Evolutionary conservation across 2,888 invertebrate genomes (phyloP), one percentile per base, ranked within the genome.

Genomic region (Mactromeris polynyma): DNA sequence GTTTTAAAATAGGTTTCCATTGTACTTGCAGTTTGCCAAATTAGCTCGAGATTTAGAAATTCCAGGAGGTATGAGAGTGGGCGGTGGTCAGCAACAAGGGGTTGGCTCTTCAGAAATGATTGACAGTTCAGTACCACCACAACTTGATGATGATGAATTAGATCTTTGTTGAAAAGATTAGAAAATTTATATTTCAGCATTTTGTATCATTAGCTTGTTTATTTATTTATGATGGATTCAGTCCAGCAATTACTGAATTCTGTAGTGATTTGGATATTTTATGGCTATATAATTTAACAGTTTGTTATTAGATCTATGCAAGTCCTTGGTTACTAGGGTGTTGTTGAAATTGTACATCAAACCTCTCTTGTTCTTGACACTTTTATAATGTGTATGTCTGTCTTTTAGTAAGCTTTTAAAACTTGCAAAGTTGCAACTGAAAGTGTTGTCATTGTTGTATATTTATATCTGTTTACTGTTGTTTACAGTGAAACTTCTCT

Each of bases 11-110:
- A n/a, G n/a, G 42, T 80, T 2, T 4, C 54, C 21, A 2, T 31
- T 51, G 9, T 69, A 17, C 2, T 92, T 92, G 14, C 93, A 96
- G 96, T 96, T 96, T 94, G 95, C 96, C 7, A 96, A 95, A 86
- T 82, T 96, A 80, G 96, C 96, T 2, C 93, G 95, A 84, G 95
- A 95, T 84, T 88, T 96, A 85, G 93, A 92, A 38, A 95, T 96
- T 38, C 96, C 96, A 4, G 95, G 93, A 26, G 94, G 94, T 31
- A 90, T 91, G 38, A 83, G 89, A 17, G 79, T 77, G 33, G 73
- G 80, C n/a, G 86, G 86, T 46, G 82, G 80, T 40, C 64, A 36
- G 26, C n/a, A 51, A 78, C 86, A 42, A 26, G 85, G 64, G 42
- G 83, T 82, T n/a, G 87, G 81, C 17, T 58, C 83, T 54, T 51